Evolutionary conservation across 2,888 invertebrate genomes (phyloP), one percentile per base, ranked within the genome.

Genomic region (Apamea monoglypha): DNA sequence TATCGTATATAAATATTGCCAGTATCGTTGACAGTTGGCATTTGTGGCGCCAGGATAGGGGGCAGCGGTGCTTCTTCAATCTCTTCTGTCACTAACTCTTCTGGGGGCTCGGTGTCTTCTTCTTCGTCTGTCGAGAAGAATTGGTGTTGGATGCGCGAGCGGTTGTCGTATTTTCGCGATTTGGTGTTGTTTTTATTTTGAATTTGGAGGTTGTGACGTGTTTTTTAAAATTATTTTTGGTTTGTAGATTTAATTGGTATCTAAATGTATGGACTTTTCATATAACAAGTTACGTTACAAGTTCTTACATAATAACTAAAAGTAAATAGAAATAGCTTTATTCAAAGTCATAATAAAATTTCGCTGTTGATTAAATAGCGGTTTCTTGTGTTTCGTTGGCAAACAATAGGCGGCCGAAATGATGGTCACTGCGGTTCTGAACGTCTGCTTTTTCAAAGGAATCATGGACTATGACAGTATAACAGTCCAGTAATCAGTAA

Each of bases 151-250:
- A 56, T 89, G 84, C 90, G 92, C 92, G 92, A 91, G 94, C 93
- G 95, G 95, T 96, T 96, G 96, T 96, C 96, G 96, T 96, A 96
- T 95, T 96, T 95, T 93, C 67, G 82, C 72, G 85, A 7, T 72
- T 64, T 72, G 53, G 8, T 68, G 50, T 75, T 59, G 25, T 69
- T 74, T 63, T 56, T 36, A 32, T 72, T n/a, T 81, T 66, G 0
- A 32, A 63, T 36, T 71, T 59, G 5, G n/a, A 29, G 56, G 59
- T 76, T 85, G 76, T 80, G 83, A 67, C 44, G 47, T 63, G 80
- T 67, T 63, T 77, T 40, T 4, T 25, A 10, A 7, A 32, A 21
- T 40, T 29, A 2, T 1, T 32, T 50, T 63, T 29, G 2, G 10
- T 63, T 74, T 36, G 18, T n/a, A 8, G 21, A 36, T 0, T 74